A percentile compares a stretch with the other conserved stretches of the same genome.
phyloP scores from a whole-genome alignment of 2,888 invertebrate species.

The Sminthurinus aureus region DNA sequence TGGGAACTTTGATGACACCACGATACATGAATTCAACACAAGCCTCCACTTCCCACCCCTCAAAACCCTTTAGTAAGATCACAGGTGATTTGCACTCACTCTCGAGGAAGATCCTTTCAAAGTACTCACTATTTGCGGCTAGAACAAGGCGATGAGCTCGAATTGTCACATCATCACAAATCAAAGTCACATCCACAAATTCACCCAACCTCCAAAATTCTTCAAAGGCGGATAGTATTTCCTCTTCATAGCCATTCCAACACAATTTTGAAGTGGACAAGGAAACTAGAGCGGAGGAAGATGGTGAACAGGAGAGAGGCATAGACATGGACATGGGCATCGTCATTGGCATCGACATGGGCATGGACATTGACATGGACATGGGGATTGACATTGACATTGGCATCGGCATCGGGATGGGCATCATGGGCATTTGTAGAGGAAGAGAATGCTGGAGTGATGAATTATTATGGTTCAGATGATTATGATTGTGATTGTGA shows the following conservation, averaged over 20 bases:
- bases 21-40: conserved; percentile 94
- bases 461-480: no score
- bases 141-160: conserved; percentile 91
- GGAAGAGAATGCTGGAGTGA: no score
- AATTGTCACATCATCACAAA: conserved; percentile 75
- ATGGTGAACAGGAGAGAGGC: not conserved
- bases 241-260: conserved; percentile 93
- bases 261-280: conserved; percentile 62
- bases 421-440: no score
- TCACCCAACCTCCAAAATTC: conserved; percentile 86
- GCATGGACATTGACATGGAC: no score
- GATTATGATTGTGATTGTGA: no score
- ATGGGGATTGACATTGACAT: no score
- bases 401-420: no score
- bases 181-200: conserved; percentile 88
- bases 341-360: no score
- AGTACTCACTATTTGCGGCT: conserved; percentile 83
- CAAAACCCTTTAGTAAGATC: conserved; percentile 88
- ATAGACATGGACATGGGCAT: no score
- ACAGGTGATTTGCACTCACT: conserved; percentile 94
- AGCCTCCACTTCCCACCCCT: conserved; percentile 86
- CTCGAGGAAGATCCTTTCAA: conserved; percentile 86
- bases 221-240: conserved; percentile 87
- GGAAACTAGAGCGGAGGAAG: not conserved
- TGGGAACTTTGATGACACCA: conserved; percentile 87